Evolutionary conservation across 64 coral and sea anemone genomes (phyloP).

Genomic region (Platygyra sinensis): DNA sequence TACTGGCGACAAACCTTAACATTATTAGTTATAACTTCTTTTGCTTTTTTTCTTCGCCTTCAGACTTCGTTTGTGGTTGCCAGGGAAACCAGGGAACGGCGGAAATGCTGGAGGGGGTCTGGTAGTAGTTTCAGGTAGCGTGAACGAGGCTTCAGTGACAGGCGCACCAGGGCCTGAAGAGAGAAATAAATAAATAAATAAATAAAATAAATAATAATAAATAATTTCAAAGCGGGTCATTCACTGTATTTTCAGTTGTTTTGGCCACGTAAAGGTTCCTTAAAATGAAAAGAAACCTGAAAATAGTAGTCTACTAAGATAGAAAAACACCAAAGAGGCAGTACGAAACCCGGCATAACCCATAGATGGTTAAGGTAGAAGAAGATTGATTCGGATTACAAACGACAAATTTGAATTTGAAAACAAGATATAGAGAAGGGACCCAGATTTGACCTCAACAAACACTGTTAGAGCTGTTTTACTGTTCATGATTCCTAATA

Average conservation of each 20-base stretch:
- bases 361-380: not conserved
- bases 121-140: not conserved
- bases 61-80: not conserved
- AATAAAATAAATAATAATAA: too few species aligned
- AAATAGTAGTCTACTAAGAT: not conserved
- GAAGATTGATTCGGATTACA: not conserved
- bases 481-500: too few species aligned
- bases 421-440: too few species aligned
- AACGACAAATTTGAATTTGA: too few species aligned
- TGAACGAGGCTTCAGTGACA: not conserved
- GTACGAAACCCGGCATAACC: too few species aligned
- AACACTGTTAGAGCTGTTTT: too few species aligned
- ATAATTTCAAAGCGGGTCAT: not conserved
- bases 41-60: not conserved
- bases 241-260: too few species aligned
- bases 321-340: not conserved
- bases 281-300: too few species aligned
- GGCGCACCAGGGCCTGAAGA: not conserved
- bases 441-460: too few species aligned
- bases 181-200: too few species aligned
- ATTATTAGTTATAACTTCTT: not conserved
- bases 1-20: not conserved
- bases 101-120: slow-evolving; percentile 5
- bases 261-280: too few species aligned
- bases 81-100: slow-evolving; percentile 12